Evolutionary conservation across 2,113 vertebrate species (phyloP).

Genomic region (Sinocyclocheilus rhinocerous): DNA sequence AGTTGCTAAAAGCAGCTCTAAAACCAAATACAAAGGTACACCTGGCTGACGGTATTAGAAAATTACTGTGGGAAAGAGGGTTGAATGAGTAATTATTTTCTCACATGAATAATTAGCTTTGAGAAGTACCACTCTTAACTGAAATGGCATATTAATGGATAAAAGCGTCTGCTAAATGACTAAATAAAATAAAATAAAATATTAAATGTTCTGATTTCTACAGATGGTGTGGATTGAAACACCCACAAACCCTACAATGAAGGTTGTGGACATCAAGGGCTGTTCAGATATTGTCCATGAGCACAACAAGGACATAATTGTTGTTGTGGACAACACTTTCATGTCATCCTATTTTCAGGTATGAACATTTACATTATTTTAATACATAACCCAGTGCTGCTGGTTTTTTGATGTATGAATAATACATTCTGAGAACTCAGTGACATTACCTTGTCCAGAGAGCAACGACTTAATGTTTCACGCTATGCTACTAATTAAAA

Average conservation of each 20-base stretch:
- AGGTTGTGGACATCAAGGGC: slow-evolving; percentile 85
- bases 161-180: no score
- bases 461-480: background rate
- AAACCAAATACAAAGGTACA: slow-evolving; percentile 89
- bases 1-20: slow-evolving; percentile 82
- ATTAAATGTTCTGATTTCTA: background rate
- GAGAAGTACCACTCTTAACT: background rate
- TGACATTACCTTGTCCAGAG: background rate
- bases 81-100: background rate
- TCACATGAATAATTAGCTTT: background rate
- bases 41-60: background rate
- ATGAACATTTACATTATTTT: slow-evolving; percentile 29
- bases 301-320: slow-evolving; percentile 79
- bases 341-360: slow-evolving; percentile 98
- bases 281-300: slow-evolving; percentile 78
- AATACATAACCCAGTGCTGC: background rate
- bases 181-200: no score
- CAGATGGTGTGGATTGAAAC: slow-evolving; percentile 95
- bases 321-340: slow-evolving; percentile 94
- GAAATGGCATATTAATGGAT: background rate
- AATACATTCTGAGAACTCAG: background rate
- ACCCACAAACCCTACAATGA: slow-evolving; percentile 89
- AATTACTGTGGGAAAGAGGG: background rate
- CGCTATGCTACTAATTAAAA: background rate
- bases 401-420: background rate